Conservation (phyloP, 2,113 vertebrate genomes). For the Odobenus rosmarus region DNA sequence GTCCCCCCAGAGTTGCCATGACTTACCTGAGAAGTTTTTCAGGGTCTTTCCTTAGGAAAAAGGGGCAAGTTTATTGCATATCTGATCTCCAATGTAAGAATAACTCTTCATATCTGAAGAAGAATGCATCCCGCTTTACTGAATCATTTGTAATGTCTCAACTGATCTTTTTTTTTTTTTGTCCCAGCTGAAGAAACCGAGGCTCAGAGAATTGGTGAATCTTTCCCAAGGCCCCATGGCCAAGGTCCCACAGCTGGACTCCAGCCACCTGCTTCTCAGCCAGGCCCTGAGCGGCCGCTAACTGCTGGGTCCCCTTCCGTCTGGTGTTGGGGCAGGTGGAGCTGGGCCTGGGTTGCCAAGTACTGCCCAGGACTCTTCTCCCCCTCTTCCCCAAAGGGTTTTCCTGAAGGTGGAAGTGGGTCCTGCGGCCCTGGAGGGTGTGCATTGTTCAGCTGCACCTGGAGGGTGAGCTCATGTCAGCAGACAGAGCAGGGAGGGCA, state of each 20-base stretch:
- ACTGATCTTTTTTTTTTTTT: not conserved
- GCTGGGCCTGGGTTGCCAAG: not conserved
- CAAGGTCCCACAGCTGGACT: not conserved
- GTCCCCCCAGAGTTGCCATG: not conserved
- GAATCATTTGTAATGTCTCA: constrained; percentile 19
- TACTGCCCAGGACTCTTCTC: not conserved
- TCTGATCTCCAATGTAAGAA: not conserved
- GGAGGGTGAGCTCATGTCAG: constrained; percentile 66
- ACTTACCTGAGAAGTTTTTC: not conserved
- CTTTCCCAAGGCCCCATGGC: not conserved
- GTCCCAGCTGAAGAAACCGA: not conserved
- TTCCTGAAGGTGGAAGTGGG: constrained; percentile 67
- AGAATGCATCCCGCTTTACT: not conserved
- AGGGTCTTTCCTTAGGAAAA: not conserved
- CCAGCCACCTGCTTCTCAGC: not conserved
- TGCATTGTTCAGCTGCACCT: constrained; percentile 75
- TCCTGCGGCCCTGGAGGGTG: not conserved
- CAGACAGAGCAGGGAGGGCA: not conserved
- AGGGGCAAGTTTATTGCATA: not conserved
- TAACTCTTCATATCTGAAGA: not conserved
- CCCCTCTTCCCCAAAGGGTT: not conserved
- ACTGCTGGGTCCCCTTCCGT: not conserved
- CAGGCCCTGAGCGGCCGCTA: not conserved
- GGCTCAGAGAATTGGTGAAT: not conserved
- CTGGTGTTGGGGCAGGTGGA: not conserved